Base-by-base conservation (phyloP, 2,113 vertebrate species). In the Pelodiscus sinensis region DNA sequence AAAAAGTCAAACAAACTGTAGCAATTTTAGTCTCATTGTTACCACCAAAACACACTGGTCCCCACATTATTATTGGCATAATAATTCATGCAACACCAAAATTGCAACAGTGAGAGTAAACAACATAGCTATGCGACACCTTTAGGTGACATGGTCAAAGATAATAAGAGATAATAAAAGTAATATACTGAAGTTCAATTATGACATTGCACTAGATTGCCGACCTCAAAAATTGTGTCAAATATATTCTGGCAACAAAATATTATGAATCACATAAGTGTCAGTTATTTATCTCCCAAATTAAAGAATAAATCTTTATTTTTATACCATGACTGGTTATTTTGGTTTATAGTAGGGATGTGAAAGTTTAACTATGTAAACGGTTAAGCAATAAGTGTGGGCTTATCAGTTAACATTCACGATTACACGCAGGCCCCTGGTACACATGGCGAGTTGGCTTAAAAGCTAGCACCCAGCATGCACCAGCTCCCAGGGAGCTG, bases 241-340 rank as follows among this genome's bases (percentile, higher is more conserved):
- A 92, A 86, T 94, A 79, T 0, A 0, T 78, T 77, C 55, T 51
- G n/a, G 82, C 86, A 90, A 86, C 52, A 87, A 92, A 22, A 94
- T 78, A 92, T 29, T 60, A 25, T 81, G 71, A 94, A 94, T 90
- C 0, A 50, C 92, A 62, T 80, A 90, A 95, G 73, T 55, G 38
- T 60, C 8, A 1, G 87, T 73, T 96, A 93, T 96, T 96, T 93
- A 77, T 92, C 94, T 96, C 93, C 87, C 84, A 82, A 92, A 94
- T 92, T 79, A 96, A 81, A 62, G 50, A 51, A 29, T 88, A 92
- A 75, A 38, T 95, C 96, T 96, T 96, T 94, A 96, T 97, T 97
- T 96, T 94, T 92, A 94, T 81, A 92, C 78, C 82, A 96, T 88
- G 95, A 96, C 78, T 88, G 94, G 86, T 89, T 94, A 96, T 95